These are phyloP conservation scores for Bucco capensis DNA, from an alignment of 2,113 vertebrate species.

Conservation along the genomic window DNA sequence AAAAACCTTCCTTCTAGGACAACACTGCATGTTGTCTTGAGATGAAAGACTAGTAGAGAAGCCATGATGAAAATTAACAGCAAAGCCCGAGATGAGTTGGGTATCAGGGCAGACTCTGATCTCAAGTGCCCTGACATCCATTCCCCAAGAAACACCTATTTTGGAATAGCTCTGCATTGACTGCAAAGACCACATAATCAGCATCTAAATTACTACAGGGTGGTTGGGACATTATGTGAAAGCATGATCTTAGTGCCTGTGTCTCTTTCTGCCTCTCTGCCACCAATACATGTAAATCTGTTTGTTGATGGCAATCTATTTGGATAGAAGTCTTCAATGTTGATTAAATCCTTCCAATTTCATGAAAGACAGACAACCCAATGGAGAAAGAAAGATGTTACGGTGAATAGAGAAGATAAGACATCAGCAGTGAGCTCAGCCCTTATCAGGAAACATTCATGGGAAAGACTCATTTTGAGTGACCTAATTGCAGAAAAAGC, in stretches of 20 bases:
- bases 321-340: background rate
- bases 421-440: background rate
- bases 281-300: background rate
- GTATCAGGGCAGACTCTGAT: background rate
- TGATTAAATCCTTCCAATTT: background rate
- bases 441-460: background rate
- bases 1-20: background rate
- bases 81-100: background rate
- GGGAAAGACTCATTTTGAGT: background rate
- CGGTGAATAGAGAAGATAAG: background rate
- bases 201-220: background rate
- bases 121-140: background rate
- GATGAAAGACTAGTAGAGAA: background rate
- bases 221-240: background rate
- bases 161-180: background rate
- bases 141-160: background rate
- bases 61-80: background rate
- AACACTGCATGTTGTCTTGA: background rate
- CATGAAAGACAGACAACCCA: background rate
- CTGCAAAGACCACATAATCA: background rate
- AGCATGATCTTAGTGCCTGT: rapidly evolving
- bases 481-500: background rate
- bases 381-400: background rate
- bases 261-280: background rate
- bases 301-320: background rate